A percentile compares a stretch with the other conserved stretches of the same genome.
Conservation (phyloP, 2,797 vertebrate genomes). For the Ceryle rudis region DNA sequence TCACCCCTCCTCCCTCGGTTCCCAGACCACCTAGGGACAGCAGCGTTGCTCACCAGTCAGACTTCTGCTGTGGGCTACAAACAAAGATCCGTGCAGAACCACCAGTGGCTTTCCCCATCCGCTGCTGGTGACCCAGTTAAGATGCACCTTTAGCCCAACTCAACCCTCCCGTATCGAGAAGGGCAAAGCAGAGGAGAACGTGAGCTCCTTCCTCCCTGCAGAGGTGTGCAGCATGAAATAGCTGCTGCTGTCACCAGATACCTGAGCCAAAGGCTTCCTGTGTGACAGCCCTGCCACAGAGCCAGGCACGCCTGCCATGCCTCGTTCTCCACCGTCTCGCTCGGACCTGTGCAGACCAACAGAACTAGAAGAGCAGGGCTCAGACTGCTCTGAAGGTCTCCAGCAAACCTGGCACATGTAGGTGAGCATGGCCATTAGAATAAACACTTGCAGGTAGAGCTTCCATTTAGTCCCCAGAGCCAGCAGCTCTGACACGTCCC, state of each 20-base stretch:
- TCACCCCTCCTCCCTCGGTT: neutral
- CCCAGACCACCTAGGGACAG: neutral
- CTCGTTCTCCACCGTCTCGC: no score
- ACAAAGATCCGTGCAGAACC: neutral
- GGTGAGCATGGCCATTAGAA: neutral
- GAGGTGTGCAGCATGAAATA: no score
- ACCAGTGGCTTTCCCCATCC: neutral
- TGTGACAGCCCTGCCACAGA: no score
- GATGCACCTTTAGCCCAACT: neutral
- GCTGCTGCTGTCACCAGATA: no score
- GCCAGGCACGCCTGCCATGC: no score
- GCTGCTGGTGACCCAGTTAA: neutral
- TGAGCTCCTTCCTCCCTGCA: no score
- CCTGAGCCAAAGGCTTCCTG: no score
- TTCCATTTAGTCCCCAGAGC: neutral
- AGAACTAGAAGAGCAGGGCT: neutral
- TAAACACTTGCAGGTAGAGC: neutral
- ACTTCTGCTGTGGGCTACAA: neutral
- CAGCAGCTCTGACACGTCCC: neutral
- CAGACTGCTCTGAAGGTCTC: neutral
- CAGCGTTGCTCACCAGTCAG: neutral
- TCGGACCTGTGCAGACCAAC: no score
- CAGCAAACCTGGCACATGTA: fast-evolving
- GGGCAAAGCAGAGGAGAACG: no score
- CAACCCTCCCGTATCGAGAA: fast-evolving